Conservation (phyloP, 2,113 vertebrate species). For the Amblyornis subalaris region DNA sequence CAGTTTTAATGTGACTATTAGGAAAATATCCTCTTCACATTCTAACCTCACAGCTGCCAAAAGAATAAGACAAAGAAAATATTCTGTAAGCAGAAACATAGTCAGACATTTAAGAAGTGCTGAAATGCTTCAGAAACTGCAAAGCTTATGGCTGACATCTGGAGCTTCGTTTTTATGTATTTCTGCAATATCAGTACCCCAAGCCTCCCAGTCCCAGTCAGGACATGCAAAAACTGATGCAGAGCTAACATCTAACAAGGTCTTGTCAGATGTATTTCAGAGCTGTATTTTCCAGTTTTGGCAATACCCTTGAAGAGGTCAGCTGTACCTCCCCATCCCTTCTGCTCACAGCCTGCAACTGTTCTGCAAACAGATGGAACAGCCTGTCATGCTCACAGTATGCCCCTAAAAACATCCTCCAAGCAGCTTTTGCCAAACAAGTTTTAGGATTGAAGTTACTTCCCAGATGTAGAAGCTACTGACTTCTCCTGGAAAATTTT, state of each 20-base stretch:
- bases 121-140: background rate
- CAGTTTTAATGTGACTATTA: background rate
- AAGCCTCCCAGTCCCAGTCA: background rate
- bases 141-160: background rate
- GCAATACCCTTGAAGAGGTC: background rate
- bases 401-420: background rate
- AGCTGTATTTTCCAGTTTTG: background rate
- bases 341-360: background rate
- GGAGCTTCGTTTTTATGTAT: background rate
- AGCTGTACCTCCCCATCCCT: background rate
- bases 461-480: background rate
- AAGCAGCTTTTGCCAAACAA: background rate
- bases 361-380: background rate
- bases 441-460: background rate
- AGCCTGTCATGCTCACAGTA: accelerated
- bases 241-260: background rate
- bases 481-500: background rate
- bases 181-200: background rate
- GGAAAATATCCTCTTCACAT: background rate
- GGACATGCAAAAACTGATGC: background rate
- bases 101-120: background rate
- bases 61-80: background rate
- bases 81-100: background rate
- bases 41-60: background rate
- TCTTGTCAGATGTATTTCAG: background rate